These are phyloP conservation scores for Penaeus vannamei DNA, from an alignment of 1,140 invertebrate genomes.

Conservation along the genomic window DNA sequence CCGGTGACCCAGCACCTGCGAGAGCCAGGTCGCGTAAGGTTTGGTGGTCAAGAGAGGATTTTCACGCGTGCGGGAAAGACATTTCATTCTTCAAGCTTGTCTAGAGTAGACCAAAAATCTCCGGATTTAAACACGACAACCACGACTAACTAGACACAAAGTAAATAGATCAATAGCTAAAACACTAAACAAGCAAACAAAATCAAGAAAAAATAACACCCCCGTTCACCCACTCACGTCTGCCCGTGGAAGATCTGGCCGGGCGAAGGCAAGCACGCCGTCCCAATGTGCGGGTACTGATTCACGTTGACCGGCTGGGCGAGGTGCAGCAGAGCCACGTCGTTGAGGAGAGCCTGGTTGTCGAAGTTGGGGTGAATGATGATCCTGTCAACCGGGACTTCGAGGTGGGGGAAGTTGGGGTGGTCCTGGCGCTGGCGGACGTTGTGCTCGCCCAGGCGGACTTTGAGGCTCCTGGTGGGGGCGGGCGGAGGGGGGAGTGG, in stretches of 20 bases:
- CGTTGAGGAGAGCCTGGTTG: slow-evolving; percentile 78
- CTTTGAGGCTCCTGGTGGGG: slow-evolving; percentile 72
- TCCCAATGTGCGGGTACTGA: slow-evolving; percentile 78
- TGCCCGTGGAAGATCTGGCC: slow-evolving; percentile 73
- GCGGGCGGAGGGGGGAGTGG: not conserved
- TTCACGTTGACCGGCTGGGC: slow-evolving; percentile 76
- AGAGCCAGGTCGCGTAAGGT: not conserved
- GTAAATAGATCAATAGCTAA: too few relatives aligned
- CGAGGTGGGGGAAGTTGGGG: slow-evolving; percentile 76
- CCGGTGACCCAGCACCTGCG: slow-evolving; percentile 80
- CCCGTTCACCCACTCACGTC: slow-evolving; percentile 38
- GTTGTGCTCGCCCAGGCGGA: slow-evolving; percentile 82
- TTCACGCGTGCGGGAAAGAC: not conserved
- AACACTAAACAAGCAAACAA: too few relatives aligned
- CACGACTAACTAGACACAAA: too few relatives aligned
- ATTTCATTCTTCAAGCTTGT: not conserved
- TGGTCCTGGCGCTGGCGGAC: slow-evolving; percentile 75
- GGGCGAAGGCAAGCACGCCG: slow-evolving; percentile 78
- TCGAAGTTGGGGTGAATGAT: slow-evolving; percentile 80
- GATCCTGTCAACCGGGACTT: slow-evolving; percentile 75
- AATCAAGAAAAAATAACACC: too few relatives aligned
- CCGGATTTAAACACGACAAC: too few relatives aligned
- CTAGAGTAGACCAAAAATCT: too few relatives aligned
- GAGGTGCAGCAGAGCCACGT: slow-evolving; percentile 80
- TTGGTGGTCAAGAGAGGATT: not conserved